These are phyloP conservation scores for Perccottus glenii DNA, from an alignment of 2,113 vertebrate genomes.

Conservation along the genomic window DNA sequence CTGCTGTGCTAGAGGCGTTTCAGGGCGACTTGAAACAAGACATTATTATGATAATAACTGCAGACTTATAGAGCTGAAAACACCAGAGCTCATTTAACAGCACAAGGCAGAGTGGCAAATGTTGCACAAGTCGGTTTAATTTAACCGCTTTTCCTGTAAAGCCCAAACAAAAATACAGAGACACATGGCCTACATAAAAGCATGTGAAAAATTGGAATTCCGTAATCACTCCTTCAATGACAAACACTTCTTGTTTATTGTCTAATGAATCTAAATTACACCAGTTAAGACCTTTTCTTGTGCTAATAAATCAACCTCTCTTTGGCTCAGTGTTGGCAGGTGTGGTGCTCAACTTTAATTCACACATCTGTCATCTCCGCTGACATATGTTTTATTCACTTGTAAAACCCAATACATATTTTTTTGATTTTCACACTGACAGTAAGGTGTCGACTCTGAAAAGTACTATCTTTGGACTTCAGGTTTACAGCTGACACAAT, in stretches of 20 bases:
- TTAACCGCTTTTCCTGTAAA: slow-evolving; percentile 40
- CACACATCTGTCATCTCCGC: slow-evolving; percentile 11
- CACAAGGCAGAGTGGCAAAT: slow-evolving; percentile 25
- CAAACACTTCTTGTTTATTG: slow-evolving; percentile 2
- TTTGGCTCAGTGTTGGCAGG: slow-evolving; percentile 1
- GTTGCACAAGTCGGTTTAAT: slow-evolving; percentile 27
- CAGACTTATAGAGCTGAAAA: slow-evolving; percentile 62
- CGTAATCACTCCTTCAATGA: neutral
- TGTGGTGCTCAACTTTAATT: neutral
- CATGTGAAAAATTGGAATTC: neutral
- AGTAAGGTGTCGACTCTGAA: neutral
- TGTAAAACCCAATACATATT: neutral
- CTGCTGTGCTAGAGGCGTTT: slow-evolving; percentile 70
- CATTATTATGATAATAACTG: slow-evolving; percentile 76
- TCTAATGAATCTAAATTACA: slow-evolving; percentile 9
- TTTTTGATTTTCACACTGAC: neutral
- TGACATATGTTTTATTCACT: neutral
- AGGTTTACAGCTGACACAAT: neutral
- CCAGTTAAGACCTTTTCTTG: neutral
- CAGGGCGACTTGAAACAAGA: slow-evolving; percentile 73
- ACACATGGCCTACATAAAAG: neutral
- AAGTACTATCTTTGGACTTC: too few species aligned
- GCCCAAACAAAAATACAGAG: slow-evolving; percentile 25
- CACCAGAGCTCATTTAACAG: slow-evolving; percentile 58
- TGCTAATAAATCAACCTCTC: neutral